These are phyloP conservation scores for Echinarachnius parma DNA, from an alignment of 53 echinoderm and acorn worm genomes.

Conservation along the genomic window DNA sequence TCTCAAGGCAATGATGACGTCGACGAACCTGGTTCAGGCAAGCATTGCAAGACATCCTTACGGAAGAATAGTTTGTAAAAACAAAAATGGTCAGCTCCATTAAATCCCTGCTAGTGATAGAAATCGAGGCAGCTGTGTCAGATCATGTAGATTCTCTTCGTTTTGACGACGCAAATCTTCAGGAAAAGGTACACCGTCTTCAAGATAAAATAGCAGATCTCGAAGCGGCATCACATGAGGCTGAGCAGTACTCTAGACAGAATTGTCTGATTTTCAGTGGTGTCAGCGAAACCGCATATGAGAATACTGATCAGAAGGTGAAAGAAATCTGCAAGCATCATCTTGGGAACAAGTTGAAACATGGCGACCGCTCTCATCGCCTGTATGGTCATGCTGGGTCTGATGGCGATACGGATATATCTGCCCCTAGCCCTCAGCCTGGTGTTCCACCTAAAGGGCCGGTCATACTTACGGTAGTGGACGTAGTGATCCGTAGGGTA, in stretches of 20 bases:
- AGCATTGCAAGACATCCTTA: slow-evolving; percentile 13
- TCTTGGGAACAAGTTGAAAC: slow-evolving; percentile 24
- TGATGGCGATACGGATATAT: too few species aligned
- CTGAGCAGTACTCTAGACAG: slow-evolving; percentile 35
- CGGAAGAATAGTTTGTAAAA: slow-evolving; percentile 8
- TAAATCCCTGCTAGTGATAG: slow-evolving; percentile 7
- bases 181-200: slow-evolving; percentile 19
- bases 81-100: slow-evolving; percentile 10
- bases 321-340: slow-evolving; percentile 17
- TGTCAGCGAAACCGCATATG: slow-evolving; percentile 5
- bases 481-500: too few species aligned
- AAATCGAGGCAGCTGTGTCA: slow-evolving; percentile 10
- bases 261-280: slow-evolving; percentile 42
- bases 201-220: slow-evolving; percentile 34
- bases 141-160: slow-evolving; percentile 2
- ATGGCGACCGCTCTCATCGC: slow-evolving; percentile 40
- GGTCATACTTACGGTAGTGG: too few species aligned
- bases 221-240: slow-evolving; percentile 27
- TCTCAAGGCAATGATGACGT: too few species aligned
- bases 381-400: neutral
- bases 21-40: too few species aligned
- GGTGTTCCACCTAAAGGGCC: too few species aligned
- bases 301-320: slow-evolving; percentile 28
- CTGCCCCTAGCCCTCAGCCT: too few species aligned
- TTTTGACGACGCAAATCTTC: slow-evolving; percentile 7